Evolutionary conservation across 1,140 invertebrate genomes (phyloP), one percentile per base, ranked within the genome.

Genomic region (Ceratoteleas bidentatus): DNA sequence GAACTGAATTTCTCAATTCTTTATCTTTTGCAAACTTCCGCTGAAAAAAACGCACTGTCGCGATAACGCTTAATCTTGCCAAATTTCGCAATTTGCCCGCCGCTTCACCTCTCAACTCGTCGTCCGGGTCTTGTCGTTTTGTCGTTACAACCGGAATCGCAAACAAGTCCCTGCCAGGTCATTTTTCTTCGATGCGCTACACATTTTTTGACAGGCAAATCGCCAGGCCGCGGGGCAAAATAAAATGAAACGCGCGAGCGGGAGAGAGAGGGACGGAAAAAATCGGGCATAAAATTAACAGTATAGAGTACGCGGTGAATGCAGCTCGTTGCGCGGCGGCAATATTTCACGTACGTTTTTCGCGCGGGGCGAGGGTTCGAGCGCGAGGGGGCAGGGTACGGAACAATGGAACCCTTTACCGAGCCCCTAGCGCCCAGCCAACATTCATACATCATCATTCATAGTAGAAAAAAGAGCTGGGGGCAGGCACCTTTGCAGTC

Each of bases 401-500:
- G 1, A 88, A 90, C 89, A 90, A 90, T 90, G 80, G 89, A 90
- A 90, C 89, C 89, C 89, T 90, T 90, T 90, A 90, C 88, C 88
- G 83, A 89, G 89, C 89, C 88, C 89, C 88, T 87, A 88, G 86
- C 85, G 84, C 86, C 88, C 87, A 88, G 85, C 88, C 89, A 90
- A 89, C 89, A 90, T 89, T 89, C 88, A 91, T 90, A 90, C 89
- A 90, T 90, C 89, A 90, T 90, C 89, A 90, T 90, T 90, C 90
- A 88, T 90, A 88, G 52, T 79, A 84, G 77, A 85, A 87, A 88
- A 88, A 88, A 85, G 80, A 83, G 85, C 75, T 78, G 73, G 64
- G 75, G 76, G 60, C 54, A 72, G 74, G 77, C 73, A 84, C 82
- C 82, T 81, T 84, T 77, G 52, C 74, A 76, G 73, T 66, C 52